Evolutionary conservation across 1,140 invertebrate species (phyloP), one percentile per base, ranked within the genome.

Genomic region (Hylaeus anthracinus): DNA sequence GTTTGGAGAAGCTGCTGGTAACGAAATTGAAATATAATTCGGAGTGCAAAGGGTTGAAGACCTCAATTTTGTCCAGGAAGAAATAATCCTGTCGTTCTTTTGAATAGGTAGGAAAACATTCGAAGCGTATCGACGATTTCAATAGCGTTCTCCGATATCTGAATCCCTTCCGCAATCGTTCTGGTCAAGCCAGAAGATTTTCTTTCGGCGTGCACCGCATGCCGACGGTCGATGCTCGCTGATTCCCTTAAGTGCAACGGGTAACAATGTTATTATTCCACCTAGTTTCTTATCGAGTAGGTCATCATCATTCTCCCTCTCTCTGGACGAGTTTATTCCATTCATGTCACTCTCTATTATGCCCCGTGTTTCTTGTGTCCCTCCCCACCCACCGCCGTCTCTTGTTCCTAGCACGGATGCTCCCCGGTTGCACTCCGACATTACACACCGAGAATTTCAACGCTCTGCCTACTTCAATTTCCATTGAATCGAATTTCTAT

Each of bases 231-330:
- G n/a, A 2, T 48, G 39, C n/a, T 45, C 48, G 26, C n/a, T 37
- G 67, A 58, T 72, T 84, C 66, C 56, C 51, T 43, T 58, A 72
- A 81, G 82, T 71, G 64, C 72, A 58, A 60, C 53, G 61, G 26
- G 45, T 70, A 84, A 86, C 84, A 64, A 86, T 45, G 79, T 86
- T 84, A 84, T 87, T 86, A 84, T 82, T 84, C 66, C 74, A 78
- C 72, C 79, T 83, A 70, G 70, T 84, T 86, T 84, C 82, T 86
- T 86, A 87, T 87, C 86, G 74, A 87, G 72, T 86, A 58, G 82
- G 72, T 79, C 85, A 87, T 87, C 85, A 37, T 48, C 55, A 37
- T 53, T 37, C 76, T 65, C n/a, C 56, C 58, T 63, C 45, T 41
- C 41, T 61, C 43, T n/a, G 14, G 45, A 37, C n/a, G 70, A 72